Evolutionary conservation across 2,797 vertebrate species (phyloP), one percentile per base, ranked within the genome.

Genomic region (Corythornis leucogaster): DNA sequence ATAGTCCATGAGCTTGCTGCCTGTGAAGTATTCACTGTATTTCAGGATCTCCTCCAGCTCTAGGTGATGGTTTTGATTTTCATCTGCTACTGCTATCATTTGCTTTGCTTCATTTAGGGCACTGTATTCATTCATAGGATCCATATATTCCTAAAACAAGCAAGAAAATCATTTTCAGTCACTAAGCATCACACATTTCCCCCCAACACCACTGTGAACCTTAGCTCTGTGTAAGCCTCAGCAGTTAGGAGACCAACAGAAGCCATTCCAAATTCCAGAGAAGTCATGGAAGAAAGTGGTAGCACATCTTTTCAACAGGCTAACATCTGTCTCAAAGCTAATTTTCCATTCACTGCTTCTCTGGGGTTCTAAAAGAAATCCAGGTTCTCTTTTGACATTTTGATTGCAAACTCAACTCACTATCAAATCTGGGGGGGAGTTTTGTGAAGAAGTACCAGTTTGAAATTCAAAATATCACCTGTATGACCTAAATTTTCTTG

Each of bases 1-100:
- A 1, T 99, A 99, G 95, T 99, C 99, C 99, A 99, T 99, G 35
- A 99, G 98, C 85, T 99, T 99, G 98, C 99, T 99, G 93, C 99
- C 99, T 0, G 99, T 99, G 97, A 99, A 99, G 94, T 99, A 99
- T 70, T 99, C 99, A 64, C 99, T 99, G 91, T 99, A 99, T 78
- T 99, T 99, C 71, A 99, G 98, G 55, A 99, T 98, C 97, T 99
- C 99, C n/a, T 99, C 99, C 64, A 98, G 97, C 97, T 99, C 98
- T 95, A 99, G 86, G 71, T 95, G 98, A 21, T 98, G 98, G 93
- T 99, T 99, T 96, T 99, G 99, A 93, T 99, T 99, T 97, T 99
- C 99, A 5, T 99, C 99, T 0, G 99, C 99, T 19, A 99, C 98
- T 1, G 99, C 99, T 5, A 99, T 99, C 99, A 99, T 99, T 96